Conservation (phyloP, 2,888 invertebrate genomes). For the Dioctria rufipes region DNA sequence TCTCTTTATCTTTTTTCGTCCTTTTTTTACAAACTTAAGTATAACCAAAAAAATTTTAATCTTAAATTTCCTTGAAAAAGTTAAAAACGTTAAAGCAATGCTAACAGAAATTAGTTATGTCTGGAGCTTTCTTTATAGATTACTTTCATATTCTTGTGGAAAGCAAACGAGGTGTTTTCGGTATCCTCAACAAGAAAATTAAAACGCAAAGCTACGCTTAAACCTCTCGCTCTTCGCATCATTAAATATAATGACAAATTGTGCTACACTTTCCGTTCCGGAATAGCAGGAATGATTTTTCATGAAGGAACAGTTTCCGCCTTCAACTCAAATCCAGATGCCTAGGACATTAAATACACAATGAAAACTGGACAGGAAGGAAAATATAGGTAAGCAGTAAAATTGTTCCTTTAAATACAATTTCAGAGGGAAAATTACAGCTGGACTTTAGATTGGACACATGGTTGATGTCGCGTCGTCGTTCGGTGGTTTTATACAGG, state of each 20-base stretch:
- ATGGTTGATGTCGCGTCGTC: neutral
- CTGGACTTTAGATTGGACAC: neutral
- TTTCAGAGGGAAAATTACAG: neutral
- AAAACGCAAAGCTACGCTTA: neutral
- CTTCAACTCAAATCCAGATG: neutral
- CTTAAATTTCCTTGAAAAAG: no score
- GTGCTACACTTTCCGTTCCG: neutral
- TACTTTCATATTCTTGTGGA: no score
- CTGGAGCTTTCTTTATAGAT: no score
- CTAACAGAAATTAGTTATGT: no score
- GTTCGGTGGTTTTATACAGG: neutral
- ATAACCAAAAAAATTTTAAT: no score
- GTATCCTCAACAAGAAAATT: no score
- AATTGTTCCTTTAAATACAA: neutral
- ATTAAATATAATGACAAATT: neutral
- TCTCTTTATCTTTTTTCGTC: no score
- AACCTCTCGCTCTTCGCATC: neutral
- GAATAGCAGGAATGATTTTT: neutral
- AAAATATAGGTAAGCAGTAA: neutral
- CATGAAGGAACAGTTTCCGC: neutral
- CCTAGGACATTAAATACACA: neutral
- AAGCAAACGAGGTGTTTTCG: no score
- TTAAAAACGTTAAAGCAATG: no score
- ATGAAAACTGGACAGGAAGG: neutral
- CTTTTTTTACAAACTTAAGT: no score